Base-by-base conservation (phyloP, 2,888 invertebrate species). In the Drosophila acutilabella region DNA sequence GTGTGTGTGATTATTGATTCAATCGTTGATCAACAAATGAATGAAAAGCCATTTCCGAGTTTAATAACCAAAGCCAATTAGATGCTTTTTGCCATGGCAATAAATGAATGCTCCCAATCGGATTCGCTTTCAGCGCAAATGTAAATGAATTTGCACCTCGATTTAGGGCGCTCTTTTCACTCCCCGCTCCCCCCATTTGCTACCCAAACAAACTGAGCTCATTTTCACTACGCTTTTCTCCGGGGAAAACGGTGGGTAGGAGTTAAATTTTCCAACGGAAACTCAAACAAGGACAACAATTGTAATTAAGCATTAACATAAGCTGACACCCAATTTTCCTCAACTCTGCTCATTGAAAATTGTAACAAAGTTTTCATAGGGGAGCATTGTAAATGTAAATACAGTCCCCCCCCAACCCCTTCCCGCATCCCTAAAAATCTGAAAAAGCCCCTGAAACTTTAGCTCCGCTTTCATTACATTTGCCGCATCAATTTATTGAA, bases 221-320 rank as follows among this genome's bases (percentile, higher is more conserved):
- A 36, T 36, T 36, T 36, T 13, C 36, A 8, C 36, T 36, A 38
- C 11, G 11, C 14, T 16, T 41, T 41, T 57, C 47, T 14, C 11
- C 36, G 60, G 64, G 61, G 74, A 68, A 64, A 61, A 77, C 57
- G 2, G 30, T 8, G 1, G 8, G 8, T 1, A 30, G 30, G 30
- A 30, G 30, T 7, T 8, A 30, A 74, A 77, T 80, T 86, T 81
- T 60, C 74, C 75, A 64, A 64, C 75, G 64, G 66, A 87, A 82
- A 86, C 84, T 71, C 84, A 79, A 85, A 85, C 76, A 84, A 78
- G 70, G 74, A 78, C 82, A 82, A 82, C 82, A 82, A 87, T 87
- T 84, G 82, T 82, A 82, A 82, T 84, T 82, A 87, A 81, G 81
- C 79, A 82, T 82, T 87, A 82, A 81, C 81, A 81, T 86, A 81